phyloP scores from a whole-genome alignment of 2,797 vertebrate genomes.

The Sebastes jordani region DNA sequence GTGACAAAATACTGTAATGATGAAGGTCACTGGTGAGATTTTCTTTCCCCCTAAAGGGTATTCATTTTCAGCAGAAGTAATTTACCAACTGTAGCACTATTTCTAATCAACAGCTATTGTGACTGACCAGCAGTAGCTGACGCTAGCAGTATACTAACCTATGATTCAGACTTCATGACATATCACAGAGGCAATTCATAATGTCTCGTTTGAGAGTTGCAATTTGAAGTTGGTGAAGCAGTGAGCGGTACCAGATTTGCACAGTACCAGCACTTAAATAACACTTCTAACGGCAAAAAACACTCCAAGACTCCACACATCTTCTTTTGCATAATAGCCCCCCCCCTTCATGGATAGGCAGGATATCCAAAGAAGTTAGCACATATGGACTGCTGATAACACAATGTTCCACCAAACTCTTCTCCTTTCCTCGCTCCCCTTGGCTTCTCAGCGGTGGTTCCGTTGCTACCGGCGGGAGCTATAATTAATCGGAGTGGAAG shows the following conservation, averaged over 20 bases:
- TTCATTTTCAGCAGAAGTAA: not conserved
- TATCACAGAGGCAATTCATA: not conserved
- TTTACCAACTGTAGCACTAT: not conserved
- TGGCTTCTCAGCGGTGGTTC: slow-evolving; percentile 55
- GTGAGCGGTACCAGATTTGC: not conserved
- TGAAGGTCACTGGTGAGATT: not conserved
- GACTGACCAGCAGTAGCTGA: not conserved
- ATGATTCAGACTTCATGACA: not conserved
- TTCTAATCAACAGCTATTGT: not conserved
- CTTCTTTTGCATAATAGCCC: not conserved
- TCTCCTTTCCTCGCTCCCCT: slow-evolving; percentile 10
- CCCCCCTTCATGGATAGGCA: not conserved
- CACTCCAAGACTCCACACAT: not conserved
- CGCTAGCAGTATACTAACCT: not conserved
- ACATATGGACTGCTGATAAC: not conserved
- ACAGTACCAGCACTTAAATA: slow-evolving; percentile 30
- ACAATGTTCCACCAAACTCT: slow-evolving; percentile 1
- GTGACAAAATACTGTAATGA: not conserved
- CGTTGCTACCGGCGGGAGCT: slow-evolving; percentile 70
- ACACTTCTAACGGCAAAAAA: not conserved
- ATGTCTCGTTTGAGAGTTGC: not conserved
- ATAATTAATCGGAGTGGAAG: slow-evolving; percentile 84
- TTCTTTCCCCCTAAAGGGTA: not conserved
- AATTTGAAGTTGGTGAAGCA: not conserved
- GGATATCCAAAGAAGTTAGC: not conserved